These are phyloP conservation scores for Orius insidiosus DNA, from an alignment of 1,140 invertebrate genomes.

Conservation along the genomic window DNA sequence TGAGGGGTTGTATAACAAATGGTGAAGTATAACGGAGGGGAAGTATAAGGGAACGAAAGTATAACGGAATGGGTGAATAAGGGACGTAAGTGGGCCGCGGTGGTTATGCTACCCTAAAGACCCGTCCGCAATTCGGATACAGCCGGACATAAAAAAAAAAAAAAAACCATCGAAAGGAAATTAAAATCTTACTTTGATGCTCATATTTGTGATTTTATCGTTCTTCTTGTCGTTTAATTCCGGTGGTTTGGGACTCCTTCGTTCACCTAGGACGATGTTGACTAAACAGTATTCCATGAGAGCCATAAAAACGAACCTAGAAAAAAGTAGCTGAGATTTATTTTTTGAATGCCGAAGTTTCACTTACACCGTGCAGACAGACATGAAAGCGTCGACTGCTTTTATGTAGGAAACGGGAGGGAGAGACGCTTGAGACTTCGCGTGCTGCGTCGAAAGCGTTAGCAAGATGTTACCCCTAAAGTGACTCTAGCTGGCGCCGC, in stretches of 20 bases:
- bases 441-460: conserved; percentile 79
- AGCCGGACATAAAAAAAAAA: neutral
- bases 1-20: too few species aligned
- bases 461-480: conserved; percentile 76
- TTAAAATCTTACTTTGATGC: conserved; percentile 22
- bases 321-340: conserved; percentile 21
- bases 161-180: neutral
- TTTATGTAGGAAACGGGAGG: conserved; percentile 81
- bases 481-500: conserved; percentile 76
- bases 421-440: conserved; percentile 72
- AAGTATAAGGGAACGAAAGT: too few species aligned
- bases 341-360: too few species aligned
- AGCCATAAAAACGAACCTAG: conserved; percentile 83
- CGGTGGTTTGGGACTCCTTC: conserved; percentile 35
- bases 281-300: conserved; percentile 86
- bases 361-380: conserved; percentile 64
- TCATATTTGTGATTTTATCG: conserved; percentile 35
- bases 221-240: conserved; percentile 31
- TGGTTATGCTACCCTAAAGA: neutral
- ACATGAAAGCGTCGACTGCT: conserved; percentile 82
- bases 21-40: too few species aligned
- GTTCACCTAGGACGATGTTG: conserved; percentile 70
- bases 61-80: too few species aligned
- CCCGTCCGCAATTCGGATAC: neutral
- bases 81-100: too few species aligned